Base-by-base conservation (phyloP, 2,113 vertebrate species). In the Spea bombifrons region DNA sequence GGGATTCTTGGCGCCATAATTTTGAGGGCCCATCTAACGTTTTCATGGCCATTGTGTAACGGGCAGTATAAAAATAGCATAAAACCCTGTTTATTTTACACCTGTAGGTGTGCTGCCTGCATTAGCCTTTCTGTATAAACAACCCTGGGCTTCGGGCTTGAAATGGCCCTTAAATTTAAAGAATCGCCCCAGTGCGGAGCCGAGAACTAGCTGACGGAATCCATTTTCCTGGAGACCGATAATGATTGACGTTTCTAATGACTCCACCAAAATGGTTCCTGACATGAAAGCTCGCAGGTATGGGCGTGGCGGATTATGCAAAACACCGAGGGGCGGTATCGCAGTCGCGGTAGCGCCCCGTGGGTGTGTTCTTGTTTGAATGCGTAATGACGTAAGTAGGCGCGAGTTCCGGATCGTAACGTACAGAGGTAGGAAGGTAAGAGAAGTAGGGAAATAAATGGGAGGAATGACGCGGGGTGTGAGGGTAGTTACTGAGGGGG, bases 311-410 rank as follows among this genome's bases (percentile, higher is more conserved):
- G 4, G 15, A 59, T 13, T 8, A 59, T 4, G 12, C 3, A 59
- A 13, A 59, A 13, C 15, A 13, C 55, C 30, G 30, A 30, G 30
- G 30, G 55, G 10, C 10, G 15, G 15, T 4, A 13, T 13, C 55
- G 4, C 55, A 9, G 1, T 1, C 55, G 8, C 10, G 8, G 55
- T 13, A 5, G 0, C 12, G 8, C 55, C 8, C 8, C 12, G 55
- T 59, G 55, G 55, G 55, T 12, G 55, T 59, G 55, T 9, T 13
- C 55, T 4, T 43, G 5, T 5, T 7, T 8, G 30, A 2, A 2
- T 1, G 66, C 68, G 47, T 5, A 46, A 5, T 78, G 76, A 78
- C 76, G 76, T 78, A 46, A 71, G 63, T 67, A 15, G 1, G 68
- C 30, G 66, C 48, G 30, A 64, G 44, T 71, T 78, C 76, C 76